Evolutionary conservation across 2,113 vertebrate species (phyloP), one percentile per base, ranked within the genome.

Genomic region (Camelus dromedarius): DNA sequence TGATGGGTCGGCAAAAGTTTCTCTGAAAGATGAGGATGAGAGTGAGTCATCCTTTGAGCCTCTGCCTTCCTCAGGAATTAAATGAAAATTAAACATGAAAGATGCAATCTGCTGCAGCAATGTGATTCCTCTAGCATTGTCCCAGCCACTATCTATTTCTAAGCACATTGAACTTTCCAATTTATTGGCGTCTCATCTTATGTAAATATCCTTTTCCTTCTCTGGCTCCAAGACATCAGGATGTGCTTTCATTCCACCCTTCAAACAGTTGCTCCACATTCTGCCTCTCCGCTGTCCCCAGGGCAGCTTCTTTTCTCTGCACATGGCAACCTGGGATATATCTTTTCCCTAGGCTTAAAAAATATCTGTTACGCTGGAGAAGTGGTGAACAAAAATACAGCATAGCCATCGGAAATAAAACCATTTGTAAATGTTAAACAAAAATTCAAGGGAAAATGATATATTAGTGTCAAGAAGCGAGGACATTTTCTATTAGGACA

Each of bases 171-270:
- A 18, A 0, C 94, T 98, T 96, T 95, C 80, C 54, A 50, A 92
- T 87, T 92, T 93, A 86, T 0, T 94, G 96, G 95, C 60, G 4
- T 72, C 97, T 96, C 93, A 12, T 84, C 92, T 97, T 94, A 77
- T 96, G 95, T 96, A 98, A 98, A 98, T 97, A 95, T 94, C 96
- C 96, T 85, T 97, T 84, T 97, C 97, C 89, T 93, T 95, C 96
- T 98, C 90, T 96, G 88, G 91, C 92, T 48, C 0, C 92, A 96
- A 96, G 97, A 93, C 97, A 96, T 98, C 96, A 94, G 1, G 5
- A 97, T 6, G 75, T 96, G 96, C 91, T 97, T 97, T 98, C 97
- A 97, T 96, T 94, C 81, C n/a, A 32, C 58, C 42, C 97, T 98
- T 98, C 97, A 97, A 98, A 97, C 92, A 97, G 97, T 97, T 89